These are phyloP conservation scores for Tillus elongatus DNA, from an alignment of 2,888 invertebrate species.

Conservation along the genomic window DNA sequence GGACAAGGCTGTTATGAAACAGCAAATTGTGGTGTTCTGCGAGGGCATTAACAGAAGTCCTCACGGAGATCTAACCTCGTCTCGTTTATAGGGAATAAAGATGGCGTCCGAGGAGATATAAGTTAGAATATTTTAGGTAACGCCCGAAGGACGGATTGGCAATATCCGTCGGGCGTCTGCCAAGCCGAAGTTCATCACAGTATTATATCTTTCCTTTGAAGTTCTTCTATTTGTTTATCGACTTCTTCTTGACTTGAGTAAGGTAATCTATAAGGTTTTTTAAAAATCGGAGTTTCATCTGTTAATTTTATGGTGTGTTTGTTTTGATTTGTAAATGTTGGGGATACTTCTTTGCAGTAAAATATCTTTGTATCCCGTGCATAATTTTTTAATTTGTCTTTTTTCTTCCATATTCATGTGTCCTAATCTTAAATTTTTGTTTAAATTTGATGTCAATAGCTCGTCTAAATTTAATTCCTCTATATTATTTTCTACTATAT, in stretches of 20 bases:
- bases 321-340: not conserved
- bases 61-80: too few species aligned
- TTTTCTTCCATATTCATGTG: conserved; percentile 11
- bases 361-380: not conserved
- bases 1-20: too few species aligned
- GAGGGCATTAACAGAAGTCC: too few species aligned
- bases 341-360: not conserved
- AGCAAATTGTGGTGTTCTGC: too few species aligned
- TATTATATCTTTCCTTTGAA: not conserved
- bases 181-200: too few species aligned
- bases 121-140: too few species aligned
- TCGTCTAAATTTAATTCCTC: too few species aligned
- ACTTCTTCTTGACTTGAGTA: not conserved
- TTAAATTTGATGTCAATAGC: conserved; percentile 4
- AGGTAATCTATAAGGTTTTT: conserved; percentile 4
- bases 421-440: conserved; percentile 10
- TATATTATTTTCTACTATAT: too few species aligned
- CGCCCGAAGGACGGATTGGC: too few species aligned
- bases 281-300: not conserved
- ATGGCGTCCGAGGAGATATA: too few species aligned
- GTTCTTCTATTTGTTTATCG: conserved; percentile 5
- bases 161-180: too few species aligned
- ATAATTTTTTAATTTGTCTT: conserved; percentile 8
- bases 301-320: conserved; percentile 6
- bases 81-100: too few species aligned